Evolutionary conservation across 2,113 vertebrate species (phyloP).

Genomic region (Corvus hawaiiensis): DNA sequence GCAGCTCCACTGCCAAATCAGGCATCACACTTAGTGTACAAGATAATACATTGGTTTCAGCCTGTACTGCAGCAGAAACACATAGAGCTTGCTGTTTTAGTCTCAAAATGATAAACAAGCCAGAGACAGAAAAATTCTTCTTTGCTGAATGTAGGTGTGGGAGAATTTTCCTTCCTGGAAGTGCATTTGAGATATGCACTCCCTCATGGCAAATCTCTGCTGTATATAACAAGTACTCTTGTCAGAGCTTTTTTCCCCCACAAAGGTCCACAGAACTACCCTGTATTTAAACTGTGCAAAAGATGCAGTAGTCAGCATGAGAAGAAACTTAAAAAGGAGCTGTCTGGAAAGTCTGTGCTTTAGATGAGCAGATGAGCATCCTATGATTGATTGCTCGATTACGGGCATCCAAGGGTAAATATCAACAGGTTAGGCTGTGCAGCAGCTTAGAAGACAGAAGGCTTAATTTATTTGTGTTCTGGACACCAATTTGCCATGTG

Average conservation of each 20-base stretch:
- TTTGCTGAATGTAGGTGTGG: not conserved
- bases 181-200: accelerated
- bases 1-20: not conserved
- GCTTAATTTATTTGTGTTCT: not conserved
- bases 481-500: not conserved
- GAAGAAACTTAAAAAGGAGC: not conserved
- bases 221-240: not conserved
- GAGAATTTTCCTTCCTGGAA: not conserved
- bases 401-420: not conserved
- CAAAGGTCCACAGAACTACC: not conserved
- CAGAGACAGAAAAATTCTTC: not conserved
- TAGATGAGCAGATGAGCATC: not conserved
- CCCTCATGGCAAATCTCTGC: not conserved
- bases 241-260: not conserved
- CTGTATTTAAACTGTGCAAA: not conserved
- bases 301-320: not conserved
- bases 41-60: not conserved
- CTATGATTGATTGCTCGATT: not conserved
- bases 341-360: not conserved
- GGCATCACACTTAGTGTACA: not conserved
- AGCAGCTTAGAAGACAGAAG: not conserved
- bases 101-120: not conserved
- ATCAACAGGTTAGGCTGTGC: not conserved
- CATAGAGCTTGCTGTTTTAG: not conserved
- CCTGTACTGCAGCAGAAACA: not conserved